Evolutionary conservation across 2,888 invertebrate species (phyloP).

Genomic region (Drosophila neonasuta): DNA sequence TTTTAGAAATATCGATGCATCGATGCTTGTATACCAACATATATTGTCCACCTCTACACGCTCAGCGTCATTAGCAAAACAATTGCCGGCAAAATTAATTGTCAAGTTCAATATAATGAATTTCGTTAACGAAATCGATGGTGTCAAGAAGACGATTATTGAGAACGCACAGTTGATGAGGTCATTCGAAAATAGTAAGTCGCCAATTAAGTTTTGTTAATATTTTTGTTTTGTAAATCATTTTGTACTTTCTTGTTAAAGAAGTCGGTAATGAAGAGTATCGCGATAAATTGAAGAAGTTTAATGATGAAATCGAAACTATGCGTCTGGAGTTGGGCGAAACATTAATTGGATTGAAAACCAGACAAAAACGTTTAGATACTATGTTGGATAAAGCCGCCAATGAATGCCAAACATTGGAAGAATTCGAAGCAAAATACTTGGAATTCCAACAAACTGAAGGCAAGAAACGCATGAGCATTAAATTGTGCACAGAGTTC

Average conservation of each 20-base stretch:
- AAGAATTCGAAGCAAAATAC: conserved; percentile 11
- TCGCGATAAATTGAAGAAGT: background rate
- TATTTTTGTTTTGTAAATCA: background rate
- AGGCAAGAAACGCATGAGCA: conserved; percentile 23
- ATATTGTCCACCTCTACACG: background rate
- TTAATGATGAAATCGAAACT: conserved; percentile 1
- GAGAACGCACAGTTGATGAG: conserved; percentile 25
- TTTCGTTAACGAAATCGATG: conserved; percentile 7
- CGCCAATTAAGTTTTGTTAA: no score
- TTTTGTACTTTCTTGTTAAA: background rate
- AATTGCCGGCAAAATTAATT: conserved; percentile 1
- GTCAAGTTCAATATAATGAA: conserved; percentile 12
- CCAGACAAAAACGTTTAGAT: conserved; percentile 22
- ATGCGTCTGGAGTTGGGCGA: conserved; percentile 26
- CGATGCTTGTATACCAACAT: background rate
- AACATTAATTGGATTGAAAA: conserved; percentile 8
- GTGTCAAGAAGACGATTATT: conserved; percentile 18
- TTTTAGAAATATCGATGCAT: no score
- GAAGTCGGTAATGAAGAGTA: conserved; percentile 1
- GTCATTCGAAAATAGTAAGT: conserved; percentile 29
- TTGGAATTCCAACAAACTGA: background rate
- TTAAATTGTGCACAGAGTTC: conserved; percentile 37
- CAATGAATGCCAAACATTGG: background rate
- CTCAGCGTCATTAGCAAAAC: no score
- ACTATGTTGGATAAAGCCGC: background rate